Percentiles rank a stretch among this genome's conserved stretches.
phyloP scores from a whole-genome alignment of 2,113 vertebrate species.

The Oenanthe melanoleuca region DNA sequence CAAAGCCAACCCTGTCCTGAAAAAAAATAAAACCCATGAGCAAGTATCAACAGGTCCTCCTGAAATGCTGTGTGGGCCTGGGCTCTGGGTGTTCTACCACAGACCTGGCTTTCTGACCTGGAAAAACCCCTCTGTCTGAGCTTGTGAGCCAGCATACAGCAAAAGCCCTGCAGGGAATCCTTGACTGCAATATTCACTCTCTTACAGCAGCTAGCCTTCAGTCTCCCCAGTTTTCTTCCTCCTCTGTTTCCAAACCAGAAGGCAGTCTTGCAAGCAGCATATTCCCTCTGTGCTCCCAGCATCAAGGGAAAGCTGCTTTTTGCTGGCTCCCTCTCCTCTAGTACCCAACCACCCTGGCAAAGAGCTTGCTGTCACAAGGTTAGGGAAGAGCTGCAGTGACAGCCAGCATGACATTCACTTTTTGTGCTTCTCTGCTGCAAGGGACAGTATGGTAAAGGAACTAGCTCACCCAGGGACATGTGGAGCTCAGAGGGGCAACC shows the following conservation, averaged over 20 bases:
- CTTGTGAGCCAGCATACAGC: neutral
- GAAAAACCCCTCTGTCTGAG: neutral
- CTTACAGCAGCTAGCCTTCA: neutral
- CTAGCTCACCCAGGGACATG: neutral
- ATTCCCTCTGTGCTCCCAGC: neutral
- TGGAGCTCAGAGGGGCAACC: neutral
- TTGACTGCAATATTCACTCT: neutral
- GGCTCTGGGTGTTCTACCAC: neutral
- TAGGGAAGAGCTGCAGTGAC: neutral
- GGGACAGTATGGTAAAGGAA: neutral
- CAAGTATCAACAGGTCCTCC: neutral
- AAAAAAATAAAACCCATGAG: neutral
- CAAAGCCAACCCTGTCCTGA: neutral
- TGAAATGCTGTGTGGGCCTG: neutral
- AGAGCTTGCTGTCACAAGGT: neutral
- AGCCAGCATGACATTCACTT: neutral
- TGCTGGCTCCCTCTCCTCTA: neutral
- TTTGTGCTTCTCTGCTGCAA: neutral
- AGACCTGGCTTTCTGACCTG: neutral
- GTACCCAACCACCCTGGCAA: neutral
- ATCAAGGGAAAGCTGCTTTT: neutral
- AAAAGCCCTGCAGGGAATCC: neutral
- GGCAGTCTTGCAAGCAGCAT: neutral
- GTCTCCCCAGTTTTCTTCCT: neutral
- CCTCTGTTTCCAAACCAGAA: neutral